Base-by-base conservation (phyloP, 2,888 invertebrate genomes). In the Andrena haemorrhoa region DNA sequence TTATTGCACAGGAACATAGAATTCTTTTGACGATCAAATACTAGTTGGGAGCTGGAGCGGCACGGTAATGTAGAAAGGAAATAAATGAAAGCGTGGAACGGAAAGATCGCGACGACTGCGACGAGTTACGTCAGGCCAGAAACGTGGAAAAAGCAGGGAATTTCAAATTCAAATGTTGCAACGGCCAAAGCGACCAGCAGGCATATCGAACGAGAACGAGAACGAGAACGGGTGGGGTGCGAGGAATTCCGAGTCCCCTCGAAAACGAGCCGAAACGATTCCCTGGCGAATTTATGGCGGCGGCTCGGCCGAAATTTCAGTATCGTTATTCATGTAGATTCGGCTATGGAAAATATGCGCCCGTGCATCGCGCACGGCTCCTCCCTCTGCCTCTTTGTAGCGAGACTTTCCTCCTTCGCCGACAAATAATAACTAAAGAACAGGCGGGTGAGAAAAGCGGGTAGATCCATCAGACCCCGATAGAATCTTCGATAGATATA, bases 321-420 rank as follows among this genome's bases (percentile, higher is more conserved):
- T 29, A 60, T 63, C 81, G 78, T 84, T 83, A 74, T 69, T 85
- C 79, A 82, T 73, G 75, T 47, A 84, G 75, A 82, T 72, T 84
- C 72, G 51, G 26, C 51, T 12, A 35, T 29, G 72, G 56, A 75
- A 84, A 83, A 83, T 83, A 83, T 70, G 53, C 41, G 56, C 35
- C 63, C 74, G 51, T 51, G 29, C 31, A 41, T 53, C 20, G 20
- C 31, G 16, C 61, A 7, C n/a, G 8, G 23, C 61, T 33, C 16
- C 12, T 41, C 6, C n/a, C 23, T 23, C 8, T 47, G 33, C 12
- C 2, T 12, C 60, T 51, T 31, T 1, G 31, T 23, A 10, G 47
- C 8, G 8, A 31, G n/a, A 20, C 56, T 26, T 49, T 23, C 16
- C 49, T 35, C 2, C 26, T 35, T 31, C 53, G 23, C 10, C 35